Evolutionary conservation across 2,113 vertebrate species (phyloP).

Genomic region (Phalacrocorax carbo): DNA sequence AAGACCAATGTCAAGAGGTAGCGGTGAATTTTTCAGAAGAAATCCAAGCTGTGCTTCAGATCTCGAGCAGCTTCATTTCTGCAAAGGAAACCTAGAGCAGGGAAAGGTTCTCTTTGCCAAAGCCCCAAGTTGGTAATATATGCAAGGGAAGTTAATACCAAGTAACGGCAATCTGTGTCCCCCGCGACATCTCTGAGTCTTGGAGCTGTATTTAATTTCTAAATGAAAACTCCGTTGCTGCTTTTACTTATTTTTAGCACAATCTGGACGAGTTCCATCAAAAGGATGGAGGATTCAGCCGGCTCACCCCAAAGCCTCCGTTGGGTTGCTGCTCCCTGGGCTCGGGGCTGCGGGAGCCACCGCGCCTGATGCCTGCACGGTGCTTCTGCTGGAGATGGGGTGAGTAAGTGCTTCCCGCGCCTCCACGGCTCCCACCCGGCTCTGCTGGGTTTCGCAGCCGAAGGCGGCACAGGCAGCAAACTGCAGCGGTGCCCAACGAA

Average conservation of each 20-base stretch:
- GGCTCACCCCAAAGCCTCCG: not conserved
- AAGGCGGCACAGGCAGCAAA: no score
- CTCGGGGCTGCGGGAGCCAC: not conserved
- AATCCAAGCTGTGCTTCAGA: not conserved
- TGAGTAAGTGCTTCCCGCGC: not conserved
- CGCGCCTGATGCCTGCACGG: fast-evolving
- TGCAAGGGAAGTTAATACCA: not conserved
- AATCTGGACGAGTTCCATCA: not conserved
- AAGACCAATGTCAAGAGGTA: not conserved
- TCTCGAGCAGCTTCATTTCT: not conserved
- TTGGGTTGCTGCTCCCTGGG: not conserved
- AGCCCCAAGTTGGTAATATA: not conserved
- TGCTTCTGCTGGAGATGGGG: not conserved
- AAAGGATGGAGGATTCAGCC: no score
- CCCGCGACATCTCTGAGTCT: not conserved
- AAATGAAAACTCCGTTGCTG: not conserved
- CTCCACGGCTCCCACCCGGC: not conserved
- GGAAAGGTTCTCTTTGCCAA: not conserved
- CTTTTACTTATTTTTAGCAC: not conserved
- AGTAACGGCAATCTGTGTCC: not conserved
- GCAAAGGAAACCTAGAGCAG: not conserved
- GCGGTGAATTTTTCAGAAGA: not conserved
- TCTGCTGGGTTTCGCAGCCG: no score
- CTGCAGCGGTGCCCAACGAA: not conserved
- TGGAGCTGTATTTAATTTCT: not conserved